Conservation (phyloP, 2,888 invertebrate species). For the Apamea epomidion region DNA sequence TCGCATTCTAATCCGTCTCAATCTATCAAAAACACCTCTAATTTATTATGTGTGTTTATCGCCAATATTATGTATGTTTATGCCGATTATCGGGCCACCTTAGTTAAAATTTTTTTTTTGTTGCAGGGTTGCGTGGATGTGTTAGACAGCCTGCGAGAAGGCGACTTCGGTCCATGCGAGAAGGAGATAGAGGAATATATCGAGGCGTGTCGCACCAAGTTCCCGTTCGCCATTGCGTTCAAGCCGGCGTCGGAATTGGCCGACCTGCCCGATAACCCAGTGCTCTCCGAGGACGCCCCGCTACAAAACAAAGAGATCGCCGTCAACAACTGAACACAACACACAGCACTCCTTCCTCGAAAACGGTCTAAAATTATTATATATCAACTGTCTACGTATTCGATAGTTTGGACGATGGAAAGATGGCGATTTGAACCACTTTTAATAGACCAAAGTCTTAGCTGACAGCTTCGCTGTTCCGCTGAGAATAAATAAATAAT, state of each 20-base stretch:
- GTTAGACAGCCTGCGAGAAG: slow-evolving; percentile 93
- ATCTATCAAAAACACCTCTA: background rate
- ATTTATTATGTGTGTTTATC: background rate
- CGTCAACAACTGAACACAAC: slow-evolving; percentile 75
- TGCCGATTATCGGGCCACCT: too few species aligned
- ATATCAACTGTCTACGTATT: slow-evolving; percentile 49
- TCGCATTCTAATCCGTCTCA: background rate
- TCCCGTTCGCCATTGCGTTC: slow-evolving; percentile 95
- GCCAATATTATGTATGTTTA: too few species aligned
- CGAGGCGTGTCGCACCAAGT: slow-evolving; percentile 93
- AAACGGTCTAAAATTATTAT: slow-evolving; percentile 62
- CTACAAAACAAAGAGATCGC: slow-evolving; percentile 77
- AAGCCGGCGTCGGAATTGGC: slow-evolving; percentile 79
- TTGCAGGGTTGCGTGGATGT: slow-evolving; percentile 95
- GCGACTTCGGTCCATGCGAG: slow-evolving; percentile 95
- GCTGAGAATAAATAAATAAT: slow-evolving; percentile 56
- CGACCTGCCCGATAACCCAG: slow-evolving; percentile 70
- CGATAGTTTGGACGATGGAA: slow-evolving; percentile 39
- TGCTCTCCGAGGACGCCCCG: slow-evolving; percentile 65
- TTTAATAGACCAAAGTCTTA: slow-evolving; percentile 56
- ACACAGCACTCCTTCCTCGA: slow-evolving; percentile 33
- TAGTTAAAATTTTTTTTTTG: background rate
- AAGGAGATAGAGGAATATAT: slow-evolving; percentile 93
- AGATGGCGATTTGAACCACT: slow-evolving; percentile 47
- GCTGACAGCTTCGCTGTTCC: slow-evolving; percentile 60